These are phyloP conservation scores for Sesia apiformis DNA, from an alignment of 2,888 invertebrate genomes.

Conservation along the genomic window DNA sequence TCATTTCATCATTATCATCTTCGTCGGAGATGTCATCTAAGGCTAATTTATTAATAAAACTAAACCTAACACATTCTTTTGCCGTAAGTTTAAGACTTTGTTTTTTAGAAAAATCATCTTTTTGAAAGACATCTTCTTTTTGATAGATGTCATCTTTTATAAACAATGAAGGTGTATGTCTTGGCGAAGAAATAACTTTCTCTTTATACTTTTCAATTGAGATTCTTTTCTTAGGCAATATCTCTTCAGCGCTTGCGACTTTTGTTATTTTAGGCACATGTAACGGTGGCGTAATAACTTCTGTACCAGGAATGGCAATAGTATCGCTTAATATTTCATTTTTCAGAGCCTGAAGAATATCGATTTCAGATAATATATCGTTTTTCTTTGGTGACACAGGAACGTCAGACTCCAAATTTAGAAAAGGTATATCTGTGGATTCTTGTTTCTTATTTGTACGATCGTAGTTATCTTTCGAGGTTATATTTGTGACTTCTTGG, in stretches of 20 bases:
- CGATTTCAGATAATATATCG: conserved; percentile 52
- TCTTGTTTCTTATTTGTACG: not conserved
- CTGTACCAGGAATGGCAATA: conserved; percentile 32
- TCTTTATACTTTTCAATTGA: conserved; percentile 67
- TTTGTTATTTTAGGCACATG: conserved; percentile 61
- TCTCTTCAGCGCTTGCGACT: conserved; percentile 43
- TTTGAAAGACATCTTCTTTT: conserved; percentile 6
- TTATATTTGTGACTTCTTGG: too few relatives aligned
- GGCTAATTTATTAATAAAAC: conserved; percentile 38
- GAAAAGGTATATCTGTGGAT: conserved; percentile 40
- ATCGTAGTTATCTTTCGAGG: too few relatives aligned
- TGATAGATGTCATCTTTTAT: conserved; percentile 11
- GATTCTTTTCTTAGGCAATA: conserved; percentile 54
- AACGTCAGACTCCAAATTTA: conserved; percentile 30
- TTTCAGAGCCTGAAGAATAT: conserved; percentile 62
- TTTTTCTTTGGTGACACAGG: conserved; percentile 23
- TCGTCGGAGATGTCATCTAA: conserved; percentile 45
- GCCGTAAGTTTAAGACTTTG: conserved; percentile 60
- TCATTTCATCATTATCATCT: conserved; percentile 21
- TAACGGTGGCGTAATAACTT: conserved; percentile 40
- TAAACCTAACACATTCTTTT: conserved; percentile 65
- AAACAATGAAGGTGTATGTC: conserved; percentile 16
- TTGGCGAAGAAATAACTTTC: conserved; percentile 26
- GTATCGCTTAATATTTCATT: conserved; percentile 60
- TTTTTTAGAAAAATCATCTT: conserved; percentile 39